Evolutionary conservation across 1,140 invertebrate genomes (phyloP), one percentile per base, ranked within the genome.

Genomic region (Camponotus floridanus): DNA sequence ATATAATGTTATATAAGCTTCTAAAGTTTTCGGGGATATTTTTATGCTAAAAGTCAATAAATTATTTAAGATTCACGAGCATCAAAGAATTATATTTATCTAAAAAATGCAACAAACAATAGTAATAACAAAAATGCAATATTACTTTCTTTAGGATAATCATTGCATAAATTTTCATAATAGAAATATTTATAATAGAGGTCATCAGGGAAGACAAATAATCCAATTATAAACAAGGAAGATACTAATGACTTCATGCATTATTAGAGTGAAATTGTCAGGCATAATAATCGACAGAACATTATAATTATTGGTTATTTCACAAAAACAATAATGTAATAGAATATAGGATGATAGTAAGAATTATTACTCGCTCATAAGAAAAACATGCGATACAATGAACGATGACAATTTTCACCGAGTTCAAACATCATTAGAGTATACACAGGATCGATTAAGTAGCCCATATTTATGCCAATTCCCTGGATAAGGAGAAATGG

Each of bases 1-100:
- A 73, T 61, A 61, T 81, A 59, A 81, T 45, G 68, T 81, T 57
- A 81, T 68, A 48, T 55, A 39, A 71, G 67, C 55, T 73, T 68
- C 59, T 59, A 73, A 81, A 81, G 61, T 71, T 81, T 73, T 39
- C 45, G 9, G 21, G 21, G 21, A 39, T n/a, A 68, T 1, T 21
- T 70, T 70, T 33, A 8, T 26, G 18, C 31, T 21, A 65, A 65
- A 21, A 64, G 13, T 51, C 18, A 57, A 74, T 13, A 36, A 26
- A 61, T 21, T 48, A 9, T 26, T 1, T 15, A 4, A 62, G 15
- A 61, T 59, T 9, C 21, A 5, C 18, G 13, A 18, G 18, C n/a
- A 13, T 55, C 31, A 39, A 0, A 13, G 36, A 55, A 21, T 68
- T 70, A 1, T 18, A 21, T 65, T 62, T 45, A 61, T 76, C 21